Evolutionary conservation across 64 coral and sea anemone genomes (phyloP).

Genomic region (Pocillopora damicornis): DNA sequence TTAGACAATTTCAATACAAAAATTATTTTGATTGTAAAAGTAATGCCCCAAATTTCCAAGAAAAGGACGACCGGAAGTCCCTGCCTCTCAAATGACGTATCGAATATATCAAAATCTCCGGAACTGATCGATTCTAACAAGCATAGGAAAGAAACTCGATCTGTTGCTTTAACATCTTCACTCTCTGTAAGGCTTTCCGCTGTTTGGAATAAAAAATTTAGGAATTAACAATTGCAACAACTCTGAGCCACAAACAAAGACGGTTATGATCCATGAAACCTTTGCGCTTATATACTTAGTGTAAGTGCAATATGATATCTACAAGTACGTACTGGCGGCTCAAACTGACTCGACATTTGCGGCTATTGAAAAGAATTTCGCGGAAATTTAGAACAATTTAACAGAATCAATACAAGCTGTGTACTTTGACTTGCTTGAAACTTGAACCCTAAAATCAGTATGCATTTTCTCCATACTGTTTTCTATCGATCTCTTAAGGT

Average conservation of each 20-base stretch:
- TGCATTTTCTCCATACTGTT: too few species aligned
- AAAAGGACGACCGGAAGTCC: neutral
- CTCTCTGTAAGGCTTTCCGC: conserved; percentile 30
- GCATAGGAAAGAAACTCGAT: conserved; percentile 19
- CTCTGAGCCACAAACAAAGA: neutral
- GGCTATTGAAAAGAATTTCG: too few species aligned
- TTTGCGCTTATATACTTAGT: neutral
- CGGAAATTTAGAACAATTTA: too few species aligned
- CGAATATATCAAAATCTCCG: neutral
- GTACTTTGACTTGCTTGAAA: too few species aligned
- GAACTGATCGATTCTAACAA: neutral
- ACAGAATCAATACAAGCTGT: too few species aligned
- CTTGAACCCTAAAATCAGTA: too few species aligned
- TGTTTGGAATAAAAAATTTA: conserved; percentile 55
- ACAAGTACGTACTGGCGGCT: neutral
- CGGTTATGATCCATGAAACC: neutral
- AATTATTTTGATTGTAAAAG: neutral
- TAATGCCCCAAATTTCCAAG: neutral
- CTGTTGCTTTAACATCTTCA: conserved; percentile 35
- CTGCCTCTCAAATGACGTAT: neutral
- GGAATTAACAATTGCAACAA: conserved; percentile 16
- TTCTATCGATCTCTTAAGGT: too few species aligned
- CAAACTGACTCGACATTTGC: too few species aligned
- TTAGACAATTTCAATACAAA: too few species aligned
- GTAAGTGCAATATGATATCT: too few species aligned